These are phyloP conservation scores for Nudaria mundana DNA, from an alignment of 2,888 invertebrate species.

Conservation along the genomic window DNA sequence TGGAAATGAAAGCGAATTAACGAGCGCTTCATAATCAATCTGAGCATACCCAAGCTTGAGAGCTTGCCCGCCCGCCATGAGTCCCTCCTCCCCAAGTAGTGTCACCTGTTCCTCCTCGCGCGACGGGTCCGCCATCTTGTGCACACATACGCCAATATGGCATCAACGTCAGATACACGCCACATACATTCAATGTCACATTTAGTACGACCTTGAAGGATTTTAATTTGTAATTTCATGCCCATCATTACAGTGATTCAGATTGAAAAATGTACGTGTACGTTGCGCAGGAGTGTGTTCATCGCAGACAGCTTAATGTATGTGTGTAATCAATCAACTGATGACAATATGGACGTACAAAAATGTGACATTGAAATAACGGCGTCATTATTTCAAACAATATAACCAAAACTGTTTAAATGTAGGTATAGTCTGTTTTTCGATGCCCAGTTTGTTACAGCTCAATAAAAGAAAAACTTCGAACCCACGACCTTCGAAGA, in stretches of 20 bases:
- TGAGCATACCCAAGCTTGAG: constrained; percentile 97
- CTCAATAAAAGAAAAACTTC: constrained; percentile 39
- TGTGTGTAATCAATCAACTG: constrained; percentile 37
- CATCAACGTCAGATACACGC: constrained; percentile 83
- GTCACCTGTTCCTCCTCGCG: constrained; percentile 98
- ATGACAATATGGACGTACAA: constrained; percentile 33
- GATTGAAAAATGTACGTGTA: constrained; percentile 23
- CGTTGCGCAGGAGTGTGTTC: constrained; percentile 13
- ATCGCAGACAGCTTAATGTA: constrained; percentile 27
- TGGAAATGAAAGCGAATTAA: constrained; percentile 64
- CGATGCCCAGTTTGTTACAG: constrained; percentile 47
- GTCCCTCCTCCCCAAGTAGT: constrained; percentile 97
- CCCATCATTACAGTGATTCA: constrained; percentile 22
- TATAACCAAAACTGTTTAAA: constrained; percentile 35
- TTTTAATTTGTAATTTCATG: constrained; percentile 30
- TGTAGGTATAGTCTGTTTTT: constrained; percentile 35
- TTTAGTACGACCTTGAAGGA: constrained; percentile 38
- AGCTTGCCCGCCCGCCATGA: constrained; percentile 97
- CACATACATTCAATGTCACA: constrained; percentile 86
- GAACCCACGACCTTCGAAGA: constrained; percentile 58
- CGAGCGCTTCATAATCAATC: constrained; percentile 58
- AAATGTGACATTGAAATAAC: constrained; percentile 63
- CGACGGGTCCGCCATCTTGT: constrained; percentile 98
- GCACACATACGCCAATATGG: constrained; percentile 78
- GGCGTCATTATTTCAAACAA: constrained; percentile 43